These are phyloP conservation scores for Trichacis sp. DNA, from an alignment of 2,888 invertebrate species.

Conservation along the genomic window DNA sequence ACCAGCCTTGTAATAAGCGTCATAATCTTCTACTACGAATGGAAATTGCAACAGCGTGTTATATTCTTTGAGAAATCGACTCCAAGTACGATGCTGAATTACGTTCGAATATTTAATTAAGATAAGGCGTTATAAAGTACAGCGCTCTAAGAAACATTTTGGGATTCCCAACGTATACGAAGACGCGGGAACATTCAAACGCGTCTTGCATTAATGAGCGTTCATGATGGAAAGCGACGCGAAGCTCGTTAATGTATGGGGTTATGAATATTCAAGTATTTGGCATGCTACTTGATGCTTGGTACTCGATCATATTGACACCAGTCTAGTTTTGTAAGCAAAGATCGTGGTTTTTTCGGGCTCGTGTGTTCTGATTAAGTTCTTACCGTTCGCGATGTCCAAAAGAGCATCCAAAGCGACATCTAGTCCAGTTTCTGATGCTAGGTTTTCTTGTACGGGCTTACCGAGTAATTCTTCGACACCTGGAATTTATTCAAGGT, in stretches of 20 bases:
- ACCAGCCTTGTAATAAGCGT: not conserved
- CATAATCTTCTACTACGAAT: not conserved
- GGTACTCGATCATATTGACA: slow-evolving; percentile 45
- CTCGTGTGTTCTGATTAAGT: no score
- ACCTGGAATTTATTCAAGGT: slow-evolving; percentile 70
- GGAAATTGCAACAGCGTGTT: not conserved
- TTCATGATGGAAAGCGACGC: slow-evolving; percentile 8
- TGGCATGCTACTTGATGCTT: slow-evolving; percentile 28
- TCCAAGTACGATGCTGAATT: not conserved
- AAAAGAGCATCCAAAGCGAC: slow-evolving; percentile 79
- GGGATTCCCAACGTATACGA: slow-evolving; percentile 29
- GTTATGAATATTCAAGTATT: slow-evolving; percentile 57
- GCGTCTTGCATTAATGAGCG: slow-evolving; percentile 35
- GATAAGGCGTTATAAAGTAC: slow-evolving; percentile 7
- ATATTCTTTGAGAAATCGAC: not conserved
- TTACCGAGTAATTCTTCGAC: slow-evolving; percentile 80
- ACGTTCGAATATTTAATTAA: slow-evolving; percentile 15
- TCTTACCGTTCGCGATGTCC: slow-evolving; percentile 78
- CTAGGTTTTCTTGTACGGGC: slow-evolving; percentile 81
- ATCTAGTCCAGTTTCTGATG: slow-evolving; percentile 81
- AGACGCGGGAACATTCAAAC: slow-evolving; percentile 36
- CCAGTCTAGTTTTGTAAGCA: slow-evolving; percentile 15
- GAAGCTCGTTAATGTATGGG: slow-evolving; percentile 19
- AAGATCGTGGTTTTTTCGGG: no score
- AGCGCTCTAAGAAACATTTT: slow-evolving; percentile 30